Percentiles rank a stretch among this genome's conserved stretches.
Conservation (phyloP, 2,797 vertebrate species). For the Ctenosaura bakeri region DNA sequence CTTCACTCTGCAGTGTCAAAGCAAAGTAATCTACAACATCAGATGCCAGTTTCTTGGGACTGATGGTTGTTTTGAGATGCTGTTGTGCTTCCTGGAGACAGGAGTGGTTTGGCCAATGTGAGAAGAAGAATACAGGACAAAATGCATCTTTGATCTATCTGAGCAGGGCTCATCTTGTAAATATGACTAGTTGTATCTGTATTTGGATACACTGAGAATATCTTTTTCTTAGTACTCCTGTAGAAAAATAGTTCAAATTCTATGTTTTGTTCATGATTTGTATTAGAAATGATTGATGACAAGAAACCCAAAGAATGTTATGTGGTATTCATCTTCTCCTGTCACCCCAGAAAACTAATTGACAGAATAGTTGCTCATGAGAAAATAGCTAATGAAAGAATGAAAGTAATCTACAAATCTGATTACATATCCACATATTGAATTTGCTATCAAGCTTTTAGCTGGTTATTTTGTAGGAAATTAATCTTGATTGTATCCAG, state of each 20-base stretch:
- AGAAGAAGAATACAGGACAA: too few species aligned
- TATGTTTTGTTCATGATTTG: not conserved
- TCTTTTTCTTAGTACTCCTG: not conserved
- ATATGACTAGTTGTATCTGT: not conserved
- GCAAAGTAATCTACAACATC: not conserved
- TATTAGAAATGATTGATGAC: constrained; percentile 15
- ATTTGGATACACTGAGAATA: not conserved
- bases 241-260: not conserved
- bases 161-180: not conserved
- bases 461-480: constrained; percentile 17
- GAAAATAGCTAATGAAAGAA: constrained; percentile 40
- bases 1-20: not conserved
- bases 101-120: not conserved
- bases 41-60: not conserved
- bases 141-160: too few species aligned
- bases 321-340: constrained; percentile 29
- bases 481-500: not conserved
- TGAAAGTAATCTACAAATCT: constrained; percentile 24
- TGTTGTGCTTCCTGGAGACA: not conserved
- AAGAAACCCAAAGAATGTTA: constrained; percentile 6
- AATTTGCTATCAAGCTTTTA: constrained; percentile 33
- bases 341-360: constrained; percentile 7
- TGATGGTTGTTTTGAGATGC: not conserved
- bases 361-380: constrained; percentile 9
- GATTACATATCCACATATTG: constrained; percentile 29